phyloP scores from a whole-genome alignment of 2,113 vertebrate genomes.

The Labeo rohita region DNA sequence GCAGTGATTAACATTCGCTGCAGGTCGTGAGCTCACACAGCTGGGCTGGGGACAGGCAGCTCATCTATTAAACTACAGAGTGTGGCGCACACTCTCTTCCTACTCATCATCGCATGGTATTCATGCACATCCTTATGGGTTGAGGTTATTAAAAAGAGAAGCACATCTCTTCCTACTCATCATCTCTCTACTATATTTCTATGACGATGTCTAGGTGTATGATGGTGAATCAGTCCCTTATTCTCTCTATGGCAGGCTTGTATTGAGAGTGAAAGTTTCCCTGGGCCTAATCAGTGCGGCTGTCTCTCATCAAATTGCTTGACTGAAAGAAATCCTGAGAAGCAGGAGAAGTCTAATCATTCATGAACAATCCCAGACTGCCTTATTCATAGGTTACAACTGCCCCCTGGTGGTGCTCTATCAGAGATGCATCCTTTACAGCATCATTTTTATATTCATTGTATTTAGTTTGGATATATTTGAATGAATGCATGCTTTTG shows the following conservation, averaged over 20 bases:
- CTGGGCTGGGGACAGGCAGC: conserved; percentile 31
- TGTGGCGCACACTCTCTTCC: neutral
- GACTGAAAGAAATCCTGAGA: neutral
- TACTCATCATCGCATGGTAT: conserved; percentile 1
- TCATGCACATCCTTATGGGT: conserved; percentile 8
- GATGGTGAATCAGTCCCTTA: conserved; percentile 2
- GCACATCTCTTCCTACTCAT: neutral
- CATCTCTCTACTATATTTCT: neutral
- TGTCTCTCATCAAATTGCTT: conserved; percentile 26
- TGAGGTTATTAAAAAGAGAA: conserved; percentile 23
- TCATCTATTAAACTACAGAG: conserved; percentile 37
- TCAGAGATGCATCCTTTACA: neutral
- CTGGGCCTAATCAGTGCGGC: neutral
- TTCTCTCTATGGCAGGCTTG: conserved; percentile 19
- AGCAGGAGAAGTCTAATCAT: neutral
- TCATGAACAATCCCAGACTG: neutral
- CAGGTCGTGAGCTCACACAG: conserved; percentile 39
- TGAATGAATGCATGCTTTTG: neutral
- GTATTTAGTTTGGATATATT: neutral
- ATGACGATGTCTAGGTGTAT: conserved; percentile 1
- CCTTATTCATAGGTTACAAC: neutral
- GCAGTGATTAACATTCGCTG: conserved; percentile 36
- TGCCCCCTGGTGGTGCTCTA: conserved; percentile 25
- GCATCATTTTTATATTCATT: neutral
- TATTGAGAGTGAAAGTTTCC: conserved; percentile 17